Evolutionary conservation across 1,140 invertebrate genomes (phyloP).

Genomic region (Drosophila kanapiae): DNA sequence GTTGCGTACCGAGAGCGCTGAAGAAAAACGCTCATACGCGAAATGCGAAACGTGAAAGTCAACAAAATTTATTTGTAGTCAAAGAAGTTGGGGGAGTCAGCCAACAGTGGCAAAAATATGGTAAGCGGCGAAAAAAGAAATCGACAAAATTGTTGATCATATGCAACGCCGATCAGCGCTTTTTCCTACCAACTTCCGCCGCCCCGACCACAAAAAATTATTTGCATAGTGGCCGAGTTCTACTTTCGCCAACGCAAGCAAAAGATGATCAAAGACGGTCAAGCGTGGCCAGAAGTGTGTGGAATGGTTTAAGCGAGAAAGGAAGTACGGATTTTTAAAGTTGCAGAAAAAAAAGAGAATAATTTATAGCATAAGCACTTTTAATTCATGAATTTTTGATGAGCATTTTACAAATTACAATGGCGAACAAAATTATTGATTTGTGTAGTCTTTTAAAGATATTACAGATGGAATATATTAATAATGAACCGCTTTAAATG

Average conservation of each 20-base stretch:
- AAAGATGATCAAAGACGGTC: conserved; percentile 51
- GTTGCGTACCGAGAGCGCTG: conserved; percentile 57
- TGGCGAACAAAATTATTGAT: no score
- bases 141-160: conserved; percentile 35
- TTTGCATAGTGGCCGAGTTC: conserved; percentile 69
- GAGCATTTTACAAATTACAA: background rate
- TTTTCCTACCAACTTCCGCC: conserved; percentile 63
- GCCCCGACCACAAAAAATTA: conserved; percentile 30
- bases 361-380: background rate
- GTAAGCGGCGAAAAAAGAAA: conserved; percentile 7
- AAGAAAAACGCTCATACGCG: conserved; percentile 24
- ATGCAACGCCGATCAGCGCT: conserved; percentile 55
- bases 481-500: no score
- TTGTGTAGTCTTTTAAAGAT: background rate
- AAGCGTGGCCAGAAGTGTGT: conserved; percentile 16
- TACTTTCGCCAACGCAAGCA: conserved; percentile 61
- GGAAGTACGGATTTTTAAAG: conserved; percentile 12
- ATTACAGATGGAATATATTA: background rate
- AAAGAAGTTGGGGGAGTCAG: conserved; percentile 35
- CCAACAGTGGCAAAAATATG: conserved; percentile 16
- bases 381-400: conserved; percentile 5
- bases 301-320: conserved; percentile 2
- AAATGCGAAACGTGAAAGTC: conserved; percentile 77
- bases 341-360: background rate
- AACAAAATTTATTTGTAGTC: conserved; percentile 49